Evolutionary conservation across 2,113 vertebrate species (phyloP), one percentile per base, ranked within the genome.

Genomic region (Poeciliopsis prolifica): DNA sequence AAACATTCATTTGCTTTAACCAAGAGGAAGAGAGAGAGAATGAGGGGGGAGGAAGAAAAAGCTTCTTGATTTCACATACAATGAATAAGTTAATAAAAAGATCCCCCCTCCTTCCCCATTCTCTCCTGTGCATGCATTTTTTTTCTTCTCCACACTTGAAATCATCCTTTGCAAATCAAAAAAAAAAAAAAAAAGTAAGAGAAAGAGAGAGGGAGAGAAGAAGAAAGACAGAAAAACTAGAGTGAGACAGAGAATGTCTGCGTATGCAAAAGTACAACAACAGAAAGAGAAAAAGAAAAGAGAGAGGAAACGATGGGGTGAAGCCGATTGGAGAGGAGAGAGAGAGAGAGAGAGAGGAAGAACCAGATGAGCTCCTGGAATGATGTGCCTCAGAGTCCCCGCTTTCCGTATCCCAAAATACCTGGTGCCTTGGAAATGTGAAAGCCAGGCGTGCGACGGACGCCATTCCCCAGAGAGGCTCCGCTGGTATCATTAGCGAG

Each of bases 31-130:
- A 24, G n/a, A 40, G 37, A 76, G 74, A 64, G 75, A 42, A 54
- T 68, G 63, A 37, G 74, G 72, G 74, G 68, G 62, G 70, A 61
- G 85, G 67, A 77, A 88, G 29, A 58, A 90, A 30, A 91, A 90
- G 63, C 30, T 89, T 91, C 86, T 93, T 94, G 92, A 94, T 94
- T 94, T 94, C 90, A 87, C 92, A 94, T 91, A 94, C 92, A 93
- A 94, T 94, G 91, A 95, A 95, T 94, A 93, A 93, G 93, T 94
- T 93, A 94, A 94, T 95, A 93, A 94, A 94, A 95, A 93, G 78
- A 88, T 78, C 87, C 68, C 68, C 79, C 62, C 44, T 1, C 13
- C 37, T 7, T 37, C 35, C 62, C 84, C 72, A 70, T 79, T 66
- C 84, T 82, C 81, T 81, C 82, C 82, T 88, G 84, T 90, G 86